Conservation (phyloP, 2,113 vertebrate species). For the Mus spicilegus region DNA sequence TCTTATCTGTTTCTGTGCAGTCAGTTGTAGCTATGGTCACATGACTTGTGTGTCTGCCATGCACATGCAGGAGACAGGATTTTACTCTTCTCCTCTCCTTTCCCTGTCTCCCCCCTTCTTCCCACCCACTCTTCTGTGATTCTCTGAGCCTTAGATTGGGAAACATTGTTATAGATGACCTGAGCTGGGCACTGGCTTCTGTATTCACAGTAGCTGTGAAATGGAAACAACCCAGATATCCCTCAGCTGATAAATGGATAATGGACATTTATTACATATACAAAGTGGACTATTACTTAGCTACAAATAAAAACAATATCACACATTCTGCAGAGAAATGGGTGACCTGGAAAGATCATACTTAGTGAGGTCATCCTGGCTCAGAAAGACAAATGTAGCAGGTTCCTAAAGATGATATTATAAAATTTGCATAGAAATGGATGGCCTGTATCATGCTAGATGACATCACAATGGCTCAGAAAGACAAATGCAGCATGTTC, state of each 20-base stretch:
- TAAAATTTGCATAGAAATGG: not conserved
- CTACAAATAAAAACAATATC: not conserved
- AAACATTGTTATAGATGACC: not conserved
- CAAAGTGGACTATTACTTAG: not conserved
- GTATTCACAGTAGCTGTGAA: not conserved
- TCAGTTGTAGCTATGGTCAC: no score
- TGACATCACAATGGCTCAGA: not conserved
- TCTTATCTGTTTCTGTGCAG: not conserved
- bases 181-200: not conserved
- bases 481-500: not conserved
- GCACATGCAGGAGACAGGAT: no score
- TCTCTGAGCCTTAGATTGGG: no score
- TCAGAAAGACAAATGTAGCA: not conserved
- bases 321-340: not conserved
- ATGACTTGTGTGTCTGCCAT: not conserved
- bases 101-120: not conserved
- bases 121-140: not conserved
- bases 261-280: not conserved
- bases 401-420: not conserved
- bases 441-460: no score
- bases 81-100: not conserved
- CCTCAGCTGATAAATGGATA: not conserved
- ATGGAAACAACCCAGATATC: not conserved
- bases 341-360: not conserved
- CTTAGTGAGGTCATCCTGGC: not conserved